phyloP scores from a whole-genome alignment of 2,797 vertebrate genomes.

The Hypotaenidia philippensis region DNA sequence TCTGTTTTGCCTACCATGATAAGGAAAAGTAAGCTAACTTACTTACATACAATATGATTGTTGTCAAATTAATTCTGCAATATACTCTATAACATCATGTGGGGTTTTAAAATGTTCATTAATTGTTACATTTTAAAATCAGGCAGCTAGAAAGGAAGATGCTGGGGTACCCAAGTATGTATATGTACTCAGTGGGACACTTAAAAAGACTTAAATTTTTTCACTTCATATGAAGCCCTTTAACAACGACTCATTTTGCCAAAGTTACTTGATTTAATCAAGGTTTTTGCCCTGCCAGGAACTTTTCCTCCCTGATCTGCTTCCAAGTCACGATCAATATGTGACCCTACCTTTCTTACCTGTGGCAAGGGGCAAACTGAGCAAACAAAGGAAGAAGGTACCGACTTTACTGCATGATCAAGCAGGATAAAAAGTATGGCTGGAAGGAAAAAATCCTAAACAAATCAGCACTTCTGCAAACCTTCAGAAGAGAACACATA shows the following conservation, averaged over 20 bases:
- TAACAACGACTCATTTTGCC: background rate
- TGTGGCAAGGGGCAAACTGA: background rate
- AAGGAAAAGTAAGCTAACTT: background rate
- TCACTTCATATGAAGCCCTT: background rate
- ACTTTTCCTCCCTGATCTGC: background rate
- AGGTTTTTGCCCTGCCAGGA: background rate
- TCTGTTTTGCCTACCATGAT: background rate
- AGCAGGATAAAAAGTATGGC: background rate
- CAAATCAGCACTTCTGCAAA: background rate
- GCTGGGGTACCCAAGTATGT: background rate
- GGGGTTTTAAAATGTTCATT: background rate
- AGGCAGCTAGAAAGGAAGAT: background rate
- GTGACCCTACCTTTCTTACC: background rate
- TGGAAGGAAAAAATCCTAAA: background rate
- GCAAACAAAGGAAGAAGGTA: background rate
- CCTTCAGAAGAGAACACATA: background rate
- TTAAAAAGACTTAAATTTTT: background rate
- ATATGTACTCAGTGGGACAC: background rate
- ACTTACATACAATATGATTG: background rate
- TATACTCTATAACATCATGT: background rate
- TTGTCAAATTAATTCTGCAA: constrained; percentile 35
- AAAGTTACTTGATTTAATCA: background rate
- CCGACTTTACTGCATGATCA: background rate
- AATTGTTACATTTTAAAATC: background rate
- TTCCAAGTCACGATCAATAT: background rate